Evolutionary conservation across 2,797 vertebrate genomes (phyloP).

Genomic region (Gambusia yucatana): DNA sequence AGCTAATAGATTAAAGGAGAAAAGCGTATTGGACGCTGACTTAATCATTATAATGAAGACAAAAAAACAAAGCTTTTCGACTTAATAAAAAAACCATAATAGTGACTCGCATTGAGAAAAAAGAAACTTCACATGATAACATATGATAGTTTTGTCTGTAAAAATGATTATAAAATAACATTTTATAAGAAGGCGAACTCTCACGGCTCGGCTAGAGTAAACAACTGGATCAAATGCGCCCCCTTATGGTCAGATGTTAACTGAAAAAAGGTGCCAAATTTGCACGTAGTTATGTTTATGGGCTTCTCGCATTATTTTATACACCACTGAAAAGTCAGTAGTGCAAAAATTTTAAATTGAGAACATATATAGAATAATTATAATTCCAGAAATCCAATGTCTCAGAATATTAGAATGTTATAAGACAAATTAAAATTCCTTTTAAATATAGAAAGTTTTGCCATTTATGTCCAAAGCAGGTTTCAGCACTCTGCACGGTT

Average conservation of each 20-base stretch:
- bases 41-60: background rate
- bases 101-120: background rate
- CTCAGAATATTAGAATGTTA: background rate
- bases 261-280: background rate
- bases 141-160: background rate
- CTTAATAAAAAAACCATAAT: background rate
- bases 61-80: background rate
- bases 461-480: background rate
- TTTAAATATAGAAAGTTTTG: background rate
- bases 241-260: background rate
- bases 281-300: background rate
- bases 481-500: background rate
- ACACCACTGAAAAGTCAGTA: background rate
- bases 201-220: background rate
- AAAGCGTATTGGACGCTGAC: background rate
- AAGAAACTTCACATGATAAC: background rate
- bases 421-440: background rate
- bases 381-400: background rate
- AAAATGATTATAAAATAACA: background rate
- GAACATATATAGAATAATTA: background rate
- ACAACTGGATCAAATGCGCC: background rate
- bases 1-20: background rate
- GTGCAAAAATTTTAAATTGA: background rate
- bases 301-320: background rate
- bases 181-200: background rate